phyloP scores from a whole-genome alignment of 2,113 vertebrate species.

The Scophthalmus maximus region DNA sequence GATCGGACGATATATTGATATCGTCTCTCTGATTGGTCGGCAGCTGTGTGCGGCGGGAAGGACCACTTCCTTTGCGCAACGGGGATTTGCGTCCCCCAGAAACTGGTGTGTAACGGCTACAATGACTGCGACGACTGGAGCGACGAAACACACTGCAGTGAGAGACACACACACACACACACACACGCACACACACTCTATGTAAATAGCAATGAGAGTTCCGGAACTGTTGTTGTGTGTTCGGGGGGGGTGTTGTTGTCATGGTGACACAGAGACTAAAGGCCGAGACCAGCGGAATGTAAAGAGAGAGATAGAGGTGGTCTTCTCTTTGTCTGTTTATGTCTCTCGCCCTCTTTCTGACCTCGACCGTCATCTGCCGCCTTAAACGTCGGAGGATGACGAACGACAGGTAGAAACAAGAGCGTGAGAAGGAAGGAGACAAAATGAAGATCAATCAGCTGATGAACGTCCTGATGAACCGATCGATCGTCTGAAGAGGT shows the following conservation, averaged over 20 bases:
- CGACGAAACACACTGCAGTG: conserved; percentile 92
- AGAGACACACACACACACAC: conserved; percentile 48
- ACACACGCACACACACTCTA: conserved; percentile 23
- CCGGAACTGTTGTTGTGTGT: neutral
- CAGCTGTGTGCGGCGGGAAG: conserved; percentile 85
- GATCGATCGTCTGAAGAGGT: too few relatives aligned
- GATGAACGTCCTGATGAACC: neutral
- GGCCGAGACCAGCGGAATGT: conserved; percentile 19
- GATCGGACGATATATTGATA: neutral
- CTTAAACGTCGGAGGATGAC: neutral
- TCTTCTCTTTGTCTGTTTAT: neutral
- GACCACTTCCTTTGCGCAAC: conserved; percentile 89
- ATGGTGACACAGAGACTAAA: conserved; percentile 29
- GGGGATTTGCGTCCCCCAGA: conserved; percentile 89
- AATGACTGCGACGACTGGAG: conserved; percentile 98
- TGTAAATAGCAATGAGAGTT: conserved; percentile 30
- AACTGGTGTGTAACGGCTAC: conserved; percentile 93
- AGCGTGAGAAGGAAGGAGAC: neutral
- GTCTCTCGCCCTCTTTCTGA: conserved; percentile 22
- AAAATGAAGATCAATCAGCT: too few relatives aligned
- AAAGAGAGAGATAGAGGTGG: neutral
- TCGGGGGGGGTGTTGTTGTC: conserved; percentile 17
- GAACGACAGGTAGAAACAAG: neutral
- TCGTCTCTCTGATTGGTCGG: conserved; percentile 61
- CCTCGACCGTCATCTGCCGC: neutral